A percentile compares a stretch with the other conserved stretches of the same genome.
These are phyloP conservation scores for Fragum whitleyi DNA, from an alignment of 2,888 invertebrate genomes.

Conservation along the genomic window DNA sequence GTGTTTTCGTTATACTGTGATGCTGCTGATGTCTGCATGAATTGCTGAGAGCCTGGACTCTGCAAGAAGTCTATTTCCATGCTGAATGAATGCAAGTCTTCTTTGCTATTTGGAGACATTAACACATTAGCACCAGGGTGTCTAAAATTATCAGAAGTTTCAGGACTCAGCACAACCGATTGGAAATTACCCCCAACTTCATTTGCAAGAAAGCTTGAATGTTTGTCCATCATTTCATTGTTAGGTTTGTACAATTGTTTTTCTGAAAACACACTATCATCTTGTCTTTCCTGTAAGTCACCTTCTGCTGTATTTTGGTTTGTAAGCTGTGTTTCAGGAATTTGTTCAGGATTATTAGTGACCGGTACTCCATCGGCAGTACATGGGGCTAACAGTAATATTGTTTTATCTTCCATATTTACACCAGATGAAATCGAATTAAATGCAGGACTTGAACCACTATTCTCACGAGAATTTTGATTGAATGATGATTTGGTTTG, in stretches of 20 bases:
- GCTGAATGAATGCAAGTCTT: background rate
- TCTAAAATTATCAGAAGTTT: background rate
- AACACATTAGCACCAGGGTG: slow-evolving; percentile 7
- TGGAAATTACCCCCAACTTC: background rate
- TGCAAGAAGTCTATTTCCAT: slow-evolving; percentile 7
- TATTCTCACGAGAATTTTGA: background rate
- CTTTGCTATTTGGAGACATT: background rate
- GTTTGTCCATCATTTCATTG: background rate
- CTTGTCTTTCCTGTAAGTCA: background rate
- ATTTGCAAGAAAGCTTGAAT: background rate
- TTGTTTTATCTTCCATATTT: background rate
- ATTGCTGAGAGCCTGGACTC: background rate
- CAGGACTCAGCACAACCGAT: background rate
- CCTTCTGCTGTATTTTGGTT: background rate
- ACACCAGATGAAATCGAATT: background rate
- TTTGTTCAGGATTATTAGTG: background rate
- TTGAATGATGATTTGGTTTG: slow-evolving; percentile 44
- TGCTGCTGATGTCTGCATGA: background rate
- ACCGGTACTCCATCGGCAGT: background rate
- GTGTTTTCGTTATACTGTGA: background rate
- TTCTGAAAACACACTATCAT: background rate
- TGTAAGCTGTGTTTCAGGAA: background rate
- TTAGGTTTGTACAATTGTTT: too few species aligned
- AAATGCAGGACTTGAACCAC: too few species aligned
- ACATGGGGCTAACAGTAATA: background rate